Conservation (phyloP, 2,888 invertebrate species). For the Drosophila nr. perissopoda region DNA sequence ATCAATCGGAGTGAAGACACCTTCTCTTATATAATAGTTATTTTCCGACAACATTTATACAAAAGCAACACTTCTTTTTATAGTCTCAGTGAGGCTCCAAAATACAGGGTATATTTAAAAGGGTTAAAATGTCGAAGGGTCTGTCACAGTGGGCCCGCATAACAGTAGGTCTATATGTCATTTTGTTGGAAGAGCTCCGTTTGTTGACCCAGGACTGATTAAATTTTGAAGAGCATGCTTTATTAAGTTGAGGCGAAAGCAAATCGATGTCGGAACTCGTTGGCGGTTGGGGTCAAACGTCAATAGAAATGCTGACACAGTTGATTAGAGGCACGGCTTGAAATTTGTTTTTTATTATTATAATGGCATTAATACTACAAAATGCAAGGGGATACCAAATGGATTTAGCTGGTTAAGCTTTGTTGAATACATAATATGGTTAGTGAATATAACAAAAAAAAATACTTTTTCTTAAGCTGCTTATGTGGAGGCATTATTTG, state of each 20-base stretch:
- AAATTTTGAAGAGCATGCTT: conserved; percentile 55
- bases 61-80: background rate
- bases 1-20: background rate
- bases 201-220: conserved; percentile 61
- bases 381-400: background rate
- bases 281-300: conserved; percentile 23
- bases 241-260: conserved; percentile 19
- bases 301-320: conserved; percentile 50
- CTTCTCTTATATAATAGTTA: background rate
- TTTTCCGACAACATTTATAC: background rate
- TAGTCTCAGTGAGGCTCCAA: background rate
- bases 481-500: background rate
- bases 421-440: conserved; percentile 7
- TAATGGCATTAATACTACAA: background rate
- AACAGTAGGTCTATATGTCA: conserved; percentile 9
- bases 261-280: conserved; percentile 34
- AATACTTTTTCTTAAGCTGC: background rate
- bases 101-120: conserved; percentile 37
- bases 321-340: conserved; percentile 31
- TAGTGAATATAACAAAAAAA: too few relatives aligned
- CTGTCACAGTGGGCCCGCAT: conserved; percentile 17
- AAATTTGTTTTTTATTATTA: background rate
- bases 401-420: background rate
- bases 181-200: conserved; percentile 23
- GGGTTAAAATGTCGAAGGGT: conserved; percentile 39